Conservation (phyloP, 2,888 invertebrate species). For the Peribatodes rhomboidaria region DNA sequence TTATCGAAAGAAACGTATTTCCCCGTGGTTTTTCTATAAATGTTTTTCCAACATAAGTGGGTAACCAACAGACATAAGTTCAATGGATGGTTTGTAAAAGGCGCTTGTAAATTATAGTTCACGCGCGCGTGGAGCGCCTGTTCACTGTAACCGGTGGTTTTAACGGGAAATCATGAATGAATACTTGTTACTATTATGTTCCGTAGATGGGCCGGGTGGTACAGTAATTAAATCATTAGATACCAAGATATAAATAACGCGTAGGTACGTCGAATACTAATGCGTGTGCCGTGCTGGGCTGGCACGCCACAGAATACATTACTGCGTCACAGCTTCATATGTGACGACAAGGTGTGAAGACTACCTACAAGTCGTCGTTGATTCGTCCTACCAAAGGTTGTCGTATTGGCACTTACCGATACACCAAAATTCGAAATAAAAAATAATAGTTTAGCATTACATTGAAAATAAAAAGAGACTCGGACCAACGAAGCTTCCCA, state of each 20-base stretch:
- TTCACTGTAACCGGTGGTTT: constrained; percentile 34
- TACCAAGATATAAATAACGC: constrained; percentile 47
- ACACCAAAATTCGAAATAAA: too few species aligned
- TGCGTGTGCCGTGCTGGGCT: constrained; percentile 40
- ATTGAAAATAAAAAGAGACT: too few species aligned
- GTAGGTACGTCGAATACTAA: constrained; percentile 51
- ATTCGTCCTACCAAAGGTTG: too few species aligned
- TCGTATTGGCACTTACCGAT: too few species aligned
- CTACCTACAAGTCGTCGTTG: constrained; percentile 36
- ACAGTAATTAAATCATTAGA: constrained; percentile 54
- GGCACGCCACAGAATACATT: constrained; percentile 48
- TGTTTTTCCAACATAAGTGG: constrained; percentile 1
- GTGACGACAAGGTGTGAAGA: constrained; percentile 51
- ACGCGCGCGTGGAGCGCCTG: constrained; percentile 20
- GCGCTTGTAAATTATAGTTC: constrained; percentile 16
- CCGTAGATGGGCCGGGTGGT: constrained; percentile 46
- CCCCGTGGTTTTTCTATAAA: constrained; percentile 7
- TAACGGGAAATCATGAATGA: constrained; percentile 46
- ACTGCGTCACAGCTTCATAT: constrained; percentile 52
- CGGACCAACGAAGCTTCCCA: too few species aligned
- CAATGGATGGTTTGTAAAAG: constrained; percentile 16
- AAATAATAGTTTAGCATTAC: too few species aligned
- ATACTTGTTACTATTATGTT: constrained; percentile 33
- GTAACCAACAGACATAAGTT: constrained; percentile 1
- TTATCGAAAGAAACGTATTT: constrained; percentile 18